These are phyloP conservation scores for Pseudomyrmex dendroicus DNA, from an alignment of 1,140 invertebrate species.

Conservation along the genomic window DNA sequence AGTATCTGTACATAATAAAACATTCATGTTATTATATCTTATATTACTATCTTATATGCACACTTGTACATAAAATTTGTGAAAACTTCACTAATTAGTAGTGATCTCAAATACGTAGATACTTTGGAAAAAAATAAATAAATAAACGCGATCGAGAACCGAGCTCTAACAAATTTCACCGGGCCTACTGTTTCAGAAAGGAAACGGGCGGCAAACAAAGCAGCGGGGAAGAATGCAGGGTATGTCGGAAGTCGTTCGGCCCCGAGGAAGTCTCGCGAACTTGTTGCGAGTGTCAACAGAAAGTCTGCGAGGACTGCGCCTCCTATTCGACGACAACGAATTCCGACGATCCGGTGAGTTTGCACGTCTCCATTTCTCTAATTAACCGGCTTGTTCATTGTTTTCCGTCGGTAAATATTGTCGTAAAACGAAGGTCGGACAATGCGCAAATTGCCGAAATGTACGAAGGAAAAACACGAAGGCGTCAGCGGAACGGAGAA, in stretches of 20 bases:
- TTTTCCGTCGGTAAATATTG: constrained; percentile 42
- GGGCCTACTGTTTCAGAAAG: constrained; percentile 78
- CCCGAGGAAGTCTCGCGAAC: constrained; percentile 93
- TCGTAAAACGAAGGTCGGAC: constrained; percentile 19
- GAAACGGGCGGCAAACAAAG: constrained; percentile 90
- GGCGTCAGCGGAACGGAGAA: neutral
- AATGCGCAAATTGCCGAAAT: constrained; percentile 19
- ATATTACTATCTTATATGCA: no score
- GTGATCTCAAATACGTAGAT: no score
- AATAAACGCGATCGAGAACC: neutral
- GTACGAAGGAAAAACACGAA: constrained; percentile 3
- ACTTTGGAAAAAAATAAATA: neutral
- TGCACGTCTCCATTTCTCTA: constrained; percentile 30
- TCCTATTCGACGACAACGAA: constrained; percentile 94
- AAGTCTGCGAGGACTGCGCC: constrained; percentile 96
- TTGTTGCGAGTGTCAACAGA: constrained; percentile 94
- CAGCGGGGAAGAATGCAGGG: constrained; percentile 91
- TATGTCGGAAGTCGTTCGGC: constrained; percentile 94
- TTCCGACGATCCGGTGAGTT: constrained; percentile 91
- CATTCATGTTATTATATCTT: no score
- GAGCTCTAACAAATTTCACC: constrained; percentile 17
- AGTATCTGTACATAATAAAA: no score
- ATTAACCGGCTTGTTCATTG: constrained; percentile 46
- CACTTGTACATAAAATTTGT: no score
- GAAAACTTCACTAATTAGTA: no score